Percentiles rank a stretch among this genome's conserved stretches.
phyloP scores from a whole-genome alignment of 2,797 vertebrate genomes.

The Typhlichthys subterraneus region DNA sequence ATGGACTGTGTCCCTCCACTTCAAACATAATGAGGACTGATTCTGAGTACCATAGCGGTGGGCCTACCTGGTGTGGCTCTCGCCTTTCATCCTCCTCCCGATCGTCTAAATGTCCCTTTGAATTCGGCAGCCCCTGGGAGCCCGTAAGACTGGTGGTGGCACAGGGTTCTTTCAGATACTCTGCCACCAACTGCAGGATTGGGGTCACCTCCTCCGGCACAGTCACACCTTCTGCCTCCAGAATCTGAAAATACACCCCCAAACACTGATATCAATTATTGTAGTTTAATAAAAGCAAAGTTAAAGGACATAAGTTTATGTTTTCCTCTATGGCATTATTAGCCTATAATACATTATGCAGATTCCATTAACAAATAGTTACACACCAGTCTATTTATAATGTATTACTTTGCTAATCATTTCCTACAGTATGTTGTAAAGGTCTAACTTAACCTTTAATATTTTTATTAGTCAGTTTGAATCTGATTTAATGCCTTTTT shows the following conservation, averaged over 20 bases:
- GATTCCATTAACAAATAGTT: too few relatives aligned
- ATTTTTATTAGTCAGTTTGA: not conserved
- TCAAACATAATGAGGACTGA: not conserved
- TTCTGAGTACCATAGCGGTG: not conserved
- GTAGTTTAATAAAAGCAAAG: too few relatives aligned
- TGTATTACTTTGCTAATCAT: too few relatives aligned
- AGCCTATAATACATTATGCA: too few relatives aligned
- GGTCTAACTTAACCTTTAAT: not conserved
- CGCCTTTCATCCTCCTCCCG: conserved; percentile 37
- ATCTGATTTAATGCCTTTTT: not conserved
- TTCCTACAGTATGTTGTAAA: too few relatives aligned
- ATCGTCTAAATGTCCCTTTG: conserved; percentile 46
- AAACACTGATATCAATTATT: too few relatives aligned
- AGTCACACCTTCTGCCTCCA: conserved; percentile 71
- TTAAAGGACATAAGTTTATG: too few relatives aligned
- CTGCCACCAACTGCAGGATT: conserved; percentile 69
- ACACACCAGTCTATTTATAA: too few relatives aligned
- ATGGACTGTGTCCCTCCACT: too few relatives aligned
- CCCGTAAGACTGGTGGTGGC: conserved; percentile 66
- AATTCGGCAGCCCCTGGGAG: conserved; percentile 51
- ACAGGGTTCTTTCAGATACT: conserved; percentile 67
- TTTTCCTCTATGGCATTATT: too few relatives aligned
- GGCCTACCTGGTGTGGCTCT: conserved; percentile 51
- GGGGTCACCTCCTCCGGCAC: conserved; percentile 74
- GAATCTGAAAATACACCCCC: conserved; percentile 57